These are phyloP conservation scores for Siphlonurus alternatus DNA, from an alignment of 2,888 invertebrate genomes.

Conservation along the genomic window DNA sequence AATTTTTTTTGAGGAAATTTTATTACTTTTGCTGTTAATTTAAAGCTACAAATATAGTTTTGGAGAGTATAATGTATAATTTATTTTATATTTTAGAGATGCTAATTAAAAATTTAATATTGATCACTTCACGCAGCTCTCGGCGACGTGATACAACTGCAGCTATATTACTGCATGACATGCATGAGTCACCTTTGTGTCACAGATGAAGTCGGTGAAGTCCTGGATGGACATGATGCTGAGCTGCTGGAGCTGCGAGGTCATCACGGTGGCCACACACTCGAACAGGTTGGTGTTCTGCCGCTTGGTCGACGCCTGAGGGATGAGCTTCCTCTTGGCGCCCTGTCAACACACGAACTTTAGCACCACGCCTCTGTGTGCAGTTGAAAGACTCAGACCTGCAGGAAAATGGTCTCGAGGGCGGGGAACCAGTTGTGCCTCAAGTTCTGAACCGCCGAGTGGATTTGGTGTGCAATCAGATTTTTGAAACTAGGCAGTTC, in stretches of 20 bases:
- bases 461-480: slow-evolving; percentile 40
- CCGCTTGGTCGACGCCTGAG: slow-evolving; percentile 42
- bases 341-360: too few species aligned
- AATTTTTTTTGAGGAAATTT: too few species aligned
- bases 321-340: slow-evolving; percentile 46
- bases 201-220: slow-evolving; percentile 58
- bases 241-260: slow-evolving; percentile 65
- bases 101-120: too few species aligned
- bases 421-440: slow-evolving; percentile 45
- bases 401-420: slow-evolving; percentile 42
- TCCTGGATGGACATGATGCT: slow-evolving; percentile 63
- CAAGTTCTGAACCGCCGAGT: slow-evolving; percentile 46
- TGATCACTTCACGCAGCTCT: too few species aligned
- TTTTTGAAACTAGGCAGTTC: slow-evolving; percentile 46
- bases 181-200: slow-evolving; percentile 60
- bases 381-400: slow-evolving; percentile 25
- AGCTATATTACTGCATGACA: too few species aligned
- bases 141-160: too few species aligned
- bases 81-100: too few species aligned
- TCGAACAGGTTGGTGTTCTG: slow-evolving; percentile 65
- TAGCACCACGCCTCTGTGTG: too few species aligned
- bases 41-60: too few species aligned
- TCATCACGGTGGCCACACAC: slow-evolving; percentile 74
- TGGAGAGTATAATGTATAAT: too few species aligned
- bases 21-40: too few species aligned